phyloP scores from a whole-genome alignment of 2,113 vertebrate species.

The Mus musculus region DNA sequence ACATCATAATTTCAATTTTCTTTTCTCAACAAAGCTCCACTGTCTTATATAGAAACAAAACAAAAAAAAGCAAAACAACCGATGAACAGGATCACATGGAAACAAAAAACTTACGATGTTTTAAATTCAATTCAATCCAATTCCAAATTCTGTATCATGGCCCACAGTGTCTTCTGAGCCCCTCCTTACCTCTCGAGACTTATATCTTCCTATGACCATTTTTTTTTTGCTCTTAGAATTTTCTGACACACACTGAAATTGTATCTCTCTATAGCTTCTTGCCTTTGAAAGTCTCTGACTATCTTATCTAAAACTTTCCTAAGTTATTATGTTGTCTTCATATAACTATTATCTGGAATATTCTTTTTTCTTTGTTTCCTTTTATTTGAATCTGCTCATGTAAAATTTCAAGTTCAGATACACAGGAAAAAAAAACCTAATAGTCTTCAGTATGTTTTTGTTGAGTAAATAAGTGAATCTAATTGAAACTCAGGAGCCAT shows the following conservation, averaged over 20 bases:
- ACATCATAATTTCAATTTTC: background rate
- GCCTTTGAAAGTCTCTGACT: background rate
- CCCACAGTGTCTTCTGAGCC: background rate
- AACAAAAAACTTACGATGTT: background rate
- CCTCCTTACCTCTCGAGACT: background rate
- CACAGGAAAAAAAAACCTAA: background rate
- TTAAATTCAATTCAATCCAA: background rate
- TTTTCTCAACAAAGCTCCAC: background rate
- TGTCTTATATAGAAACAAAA: background rate
- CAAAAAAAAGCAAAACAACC: background rate
- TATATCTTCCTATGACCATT: background rate
- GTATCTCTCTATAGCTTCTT: background rate
- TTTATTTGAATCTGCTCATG: background rate
- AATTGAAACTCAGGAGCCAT: background rate
- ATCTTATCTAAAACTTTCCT: background rate
- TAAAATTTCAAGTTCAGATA: background rate
- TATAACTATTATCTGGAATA: background rate
- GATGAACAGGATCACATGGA: background rate
- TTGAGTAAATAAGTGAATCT: background rate
- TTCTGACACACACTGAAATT: background rate
- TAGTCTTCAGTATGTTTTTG: background rate
- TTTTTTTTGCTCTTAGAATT: background rate
- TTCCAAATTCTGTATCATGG: background rate
- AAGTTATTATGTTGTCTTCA: background rate
- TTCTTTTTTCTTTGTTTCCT: background rate